Evolutionary conservation across 2,888 invertebrate species (phyloP).

Genomic region (Ochropleura plecta): DNA sequence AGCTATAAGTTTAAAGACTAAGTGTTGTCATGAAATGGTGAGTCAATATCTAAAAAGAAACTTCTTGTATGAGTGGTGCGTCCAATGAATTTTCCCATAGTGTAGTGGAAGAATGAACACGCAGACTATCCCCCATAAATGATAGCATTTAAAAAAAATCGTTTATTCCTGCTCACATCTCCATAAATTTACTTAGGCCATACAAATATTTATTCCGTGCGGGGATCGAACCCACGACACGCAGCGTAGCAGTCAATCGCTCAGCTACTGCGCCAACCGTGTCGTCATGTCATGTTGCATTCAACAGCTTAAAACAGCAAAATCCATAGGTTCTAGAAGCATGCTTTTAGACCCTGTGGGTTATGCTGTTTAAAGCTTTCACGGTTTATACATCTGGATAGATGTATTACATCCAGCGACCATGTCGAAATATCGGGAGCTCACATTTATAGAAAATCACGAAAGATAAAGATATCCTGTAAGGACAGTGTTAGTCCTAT

Average conservation of each 20-base stretch:
- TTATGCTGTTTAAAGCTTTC: too few relatives aligned
- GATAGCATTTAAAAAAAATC: neutral
- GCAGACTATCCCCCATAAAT: neutral
- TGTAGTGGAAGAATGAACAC: neutral
- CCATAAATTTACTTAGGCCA: neutral
- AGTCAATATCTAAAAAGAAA: constrained; percentile 53
- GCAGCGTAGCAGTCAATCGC: too few relatives aligned
- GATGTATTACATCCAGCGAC: too few relatives aligned
- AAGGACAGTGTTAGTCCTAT: neutral
- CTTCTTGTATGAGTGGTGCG: neutral
- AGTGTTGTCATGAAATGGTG: constrained; percentile 98
- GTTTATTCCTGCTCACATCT: neutral
- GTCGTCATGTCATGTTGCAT: neutral
- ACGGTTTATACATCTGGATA: too few relatives aligned
- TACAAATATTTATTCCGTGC: too few relatives aligned
- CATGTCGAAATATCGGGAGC: too few relatives aligned
- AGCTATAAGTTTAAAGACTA: constrained; percentile 95
- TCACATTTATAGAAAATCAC: too few relatives aligned
- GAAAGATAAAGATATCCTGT: too few relatives aligned
- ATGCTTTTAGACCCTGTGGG: neutral
- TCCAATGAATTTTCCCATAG: neutral
- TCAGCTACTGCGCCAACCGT: too few relatives aligned
- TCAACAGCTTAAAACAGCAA: too few relatives aligned
- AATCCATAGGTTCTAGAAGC: too few relatives aligned
- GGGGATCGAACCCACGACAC: too few relatives aligned